Base-by-base conservation (phyloP, 2,888 invertebrate genomes). In the Nezara viridula region DNA sequence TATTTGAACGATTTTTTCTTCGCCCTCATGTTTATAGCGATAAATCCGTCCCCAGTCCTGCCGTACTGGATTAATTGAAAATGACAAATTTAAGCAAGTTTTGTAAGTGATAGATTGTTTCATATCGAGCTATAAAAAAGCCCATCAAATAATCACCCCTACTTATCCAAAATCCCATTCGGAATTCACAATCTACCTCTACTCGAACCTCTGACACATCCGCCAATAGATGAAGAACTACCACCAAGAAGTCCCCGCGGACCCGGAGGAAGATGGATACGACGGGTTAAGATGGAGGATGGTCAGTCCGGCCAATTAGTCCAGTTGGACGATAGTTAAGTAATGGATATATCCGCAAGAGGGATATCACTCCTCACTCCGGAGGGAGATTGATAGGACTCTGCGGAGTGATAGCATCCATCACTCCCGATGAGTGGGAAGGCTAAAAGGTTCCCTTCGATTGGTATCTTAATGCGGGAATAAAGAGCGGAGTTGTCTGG, bases 261-360 rank as follows among this genome's bases (percentile, higher is more conserved):
- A 85, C 86, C 73, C 9, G 50, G 60, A 86, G 86, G 89, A 40
- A 90, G 77, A 81, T 88, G 86, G 89, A 81, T 81, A 40, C 44
- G 66, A n/a, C 44, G 81, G 81, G 44, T 47, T 44, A 81, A 81
- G 81, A 81, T 81, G 81, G 81, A 81, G 81, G 81, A 81, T 81
- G 81, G 81, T 81, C 81, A 81, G 81, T 81, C 81, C n/a, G 81
- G 14, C 14, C 81, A 81, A 81, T 81, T 81, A 81, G 81, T 81
- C 44, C 81, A 81, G 81, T 81, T 81, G 81, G 81, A 81, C 81
- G 44, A 81, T 81, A 81, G 81, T 47, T 81, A 81, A 81, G 81
- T 81, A 81, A 81, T 81, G 81, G 81, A 81, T 81, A 73, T 73
- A 81, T 81, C 81, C 81, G 81, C 81, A 81, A 27, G 81, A 81